phyloP scores from a whole-genome alignment of 1,140 invertebrate species.

The Mercenaria mercenaria region DNA sequence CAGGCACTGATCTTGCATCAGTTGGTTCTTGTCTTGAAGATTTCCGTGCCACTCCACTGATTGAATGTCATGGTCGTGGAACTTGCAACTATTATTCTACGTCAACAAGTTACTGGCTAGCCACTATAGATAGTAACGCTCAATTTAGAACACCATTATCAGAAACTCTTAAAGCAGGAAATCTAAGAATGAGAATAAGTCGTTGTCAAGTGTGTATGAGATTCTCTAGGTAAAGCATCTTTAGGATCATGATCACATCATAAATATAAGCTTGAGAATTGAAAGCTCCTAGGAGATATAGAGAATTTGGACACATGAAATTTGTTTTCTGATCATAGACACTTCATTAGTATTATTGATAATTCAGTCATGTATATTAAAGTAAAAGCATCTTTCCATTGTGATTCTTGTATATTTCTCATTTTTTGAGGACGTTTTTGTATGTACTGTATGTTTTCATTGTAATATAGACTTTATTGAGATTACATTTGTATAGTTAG shows the following conservation, averaged over 20 bases:
- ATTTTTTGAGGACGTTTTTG: not conserved
- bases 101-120: constrained; percentile 99
- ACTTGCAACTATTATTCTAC: constrained; percentile 85
- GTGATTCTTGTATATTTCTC: not conserved
- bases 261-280: not conserved
- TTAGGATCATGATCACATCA: constrained; percentile 25
- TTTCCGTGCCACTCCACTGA: constrained; percentile 97
- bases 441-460: constrained; percentile 17
- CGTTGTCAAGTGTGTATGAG: constrained; percentile 97
- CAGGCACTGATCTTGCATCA: constrained; percentile 96
- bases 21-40: constrained; percentile 98
- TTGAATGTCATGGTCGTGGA: constrained; percentile 91
- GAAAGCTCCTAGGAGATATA: not conserved
- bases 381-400: constrained; percentile 15
- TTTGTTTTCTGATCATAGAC: not conserved
- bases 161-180: constrained; percentile 97
- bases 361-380: not conserved
- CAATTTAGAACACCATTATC: constrained; percentile 94
- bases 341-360: not conserved
- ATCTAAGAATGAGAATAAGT: constrained; percentile 93
- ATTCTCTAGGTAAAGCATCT: constrained; percentile 45
- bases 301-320: not conserved
- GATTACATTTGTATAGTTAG: constrained; percentile 30
- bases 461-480: constrained; percentile 37
- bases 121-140: constrained; percentile 93